A percentile compares a stretch with the other conserved stretches of the same genome.
phyloP scores from a whole-genome alignment of 2,113 vertebrate species.

The Xenotilapia longispinis region DNA sequence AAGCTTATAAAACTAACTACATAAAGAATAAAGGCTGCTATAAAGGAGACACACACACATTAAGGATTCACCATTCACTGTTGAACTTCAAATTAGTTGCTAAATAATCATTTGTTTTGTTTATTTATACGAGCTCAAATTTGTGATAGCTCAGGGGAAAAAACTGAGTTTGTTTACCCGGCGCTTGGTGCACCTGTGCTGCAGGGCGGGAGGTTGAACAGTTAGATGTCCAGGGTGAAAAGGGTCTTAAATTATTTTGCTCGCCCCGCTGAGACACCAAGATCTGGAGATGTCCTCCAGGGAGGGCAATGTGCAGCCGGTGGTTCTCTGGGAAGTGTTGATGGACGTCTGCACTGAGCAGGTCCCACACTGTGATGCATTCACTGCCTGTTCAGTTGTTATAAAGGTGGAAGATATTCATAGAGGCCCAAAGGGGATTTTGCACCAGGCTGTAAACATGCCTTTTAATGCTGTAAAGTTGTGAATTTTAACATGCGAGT shows the following conservation, averaged over 20 bases:
- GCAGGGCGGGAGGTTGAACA: background rate
- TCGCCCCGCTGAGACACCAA: background rate
- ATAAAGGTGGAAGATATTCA: background rate
- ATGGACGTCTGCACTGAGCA: background rate
- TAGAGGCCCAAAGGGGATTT: background rate
- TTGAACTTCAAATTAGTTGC: background rate
- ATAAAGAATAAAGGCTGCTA: background rate
- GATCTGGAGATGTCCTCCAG: background rate
- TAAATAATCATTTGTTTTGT: background rate
- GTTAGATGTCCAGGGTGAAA: background rate
- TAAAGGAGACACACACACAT: background rate
- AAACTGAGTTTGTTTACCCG: background rate
- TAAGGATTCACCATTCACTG: background rate
- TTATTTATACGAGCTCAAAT: background rate
- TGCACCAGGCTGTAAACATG: background rate
- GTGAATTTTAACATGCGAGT: background rate
- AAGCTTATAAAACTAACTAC: accelerated
- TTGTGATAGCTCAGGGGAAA: accelerated
- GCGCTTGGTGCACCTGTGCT: background rate
- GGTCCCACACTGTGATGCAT: background rate
- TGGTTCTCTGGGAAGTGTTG: background rate
- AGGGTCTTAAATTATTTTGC: background rate
- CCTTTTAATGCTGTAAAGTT: background rate
- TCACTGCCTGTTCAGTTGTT: background rate
- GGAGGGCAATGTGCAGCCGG: background rate